Evolutionary conservation across 1,140 invertebrate genomes (phyloP), one percentile per base, ranked within the genome.

Genomic region (Drosophila melanogaster): DNA sequence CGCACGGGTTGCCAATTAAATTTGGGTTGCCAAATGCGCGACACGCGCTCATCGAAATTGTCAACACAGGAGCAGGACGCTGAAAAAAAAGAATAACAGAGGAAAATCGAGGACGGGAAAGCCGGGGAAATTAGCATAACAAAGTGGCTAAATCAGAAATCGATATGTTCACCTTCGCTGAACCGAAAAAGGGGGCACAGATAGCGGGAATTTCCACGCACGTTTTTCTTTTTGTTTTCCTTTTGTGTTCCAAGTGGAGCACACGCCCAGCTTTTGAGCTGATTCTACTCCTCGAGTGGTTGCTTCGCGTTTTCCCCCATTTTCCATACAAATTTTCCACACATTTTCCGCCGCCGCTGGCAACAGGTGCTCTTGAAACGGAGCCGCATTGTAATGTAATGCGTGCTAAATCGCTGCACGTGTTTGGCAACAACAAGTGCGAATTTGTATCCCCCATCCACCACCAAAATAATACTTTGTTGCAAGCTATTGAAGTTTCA

Each of bases 81-180:
- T 22, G 19, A 14, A 14, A 14, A 15, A 40, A 40, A 8, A 0
- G n/a, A 11, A 30, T 50, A 67, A 58, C 35, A 54, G 62, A 35
- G 22, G 17, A 59, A 35, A 49, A 3, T 14, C 11, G 10, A 11
- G 4, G 11, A 19, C 40, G 15, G 41, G 17, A 15, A 53, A 30
- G 50, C 24, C n/a, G 12, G 30, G 7, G 40, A 75, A 75, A 86
- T 87, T 75, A 81, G 54, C 81, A 85, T 86, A 81, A 70, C 67
- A 50, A 81, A 85, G 67, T 74, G 60, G 54, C 57, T 33, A 49
- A 70, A 74, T 67, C 77, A 78, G 56, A 81, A 78, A 87, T 86
- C 81, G 59, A 87, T 86, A 81, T 72, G 56, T 75, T 73, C 61
- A 40, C 37, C 58, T 64, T 76, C 66, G 43, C 33, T 70, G 51